Evolutionary conservation across 2,113 vertebrate genomes (phyloP), one percentile per base, ranked within the genome.

Genomic region (Procavia capensis): DNA sequence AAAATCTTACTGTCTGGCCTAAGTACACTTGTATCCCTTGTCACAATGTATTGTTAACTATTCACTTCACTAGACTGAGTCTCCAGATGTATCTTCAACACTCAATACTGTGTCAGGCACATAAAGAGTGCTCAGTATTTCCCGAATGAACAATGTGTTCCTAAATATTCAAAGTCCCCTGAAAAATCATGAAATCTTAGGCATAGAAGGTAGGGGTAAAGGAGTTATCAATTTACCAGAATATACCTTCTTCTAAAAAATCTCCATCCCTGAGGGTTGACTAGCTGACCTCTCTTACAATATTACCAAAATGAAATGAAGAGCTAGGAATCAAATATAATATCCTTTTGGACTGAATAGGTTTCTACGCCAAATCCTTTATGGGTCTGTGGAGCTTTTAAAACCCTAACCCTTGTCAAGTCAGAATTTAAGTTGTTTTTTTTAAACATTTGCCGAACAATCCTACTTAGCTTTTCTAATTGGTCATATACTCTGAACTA

Each of bases 171-270:
- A 59, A 0, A 84, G 36, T 27, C 31, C n/a, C 31, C 45, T 78
- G 10, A 57, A 72, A 93, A 88, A 36, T 31, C 66, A 95, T 47
- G 17, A 81, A 85, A 91, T 47, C 80, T 86, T 88, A 92, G 25
- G 29, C 24, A 76, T 63, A 14, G 54, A 85, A 74, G 29, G 64
- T 34, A 80, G 43, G n/a, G 6, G 82, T n/a, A 96, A 95, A 50
- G 57, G 20, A 70, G 31, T 57, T 84, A 20, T 95, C 64, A 80
- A 59, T 82, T 89, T 57, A 95, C 41, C 14, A 50, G 64, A 80
- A 87, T 16, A 85, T 22, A 54, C n/a, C 86, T 29, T 76, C 83
- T 91, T 87, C 41, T 90, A 43, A 91, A 88, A 92, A 75, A 79
- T 66, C 39, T 88, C 39, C 36, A 68, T 43, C 41, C 54, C 61